Evolutionary conservation across 2,888 invertebrate species (phyloP), one percentile per base, ranked within the genome.

Genomic region (Prosopocoilus inquinatus): DNA sequence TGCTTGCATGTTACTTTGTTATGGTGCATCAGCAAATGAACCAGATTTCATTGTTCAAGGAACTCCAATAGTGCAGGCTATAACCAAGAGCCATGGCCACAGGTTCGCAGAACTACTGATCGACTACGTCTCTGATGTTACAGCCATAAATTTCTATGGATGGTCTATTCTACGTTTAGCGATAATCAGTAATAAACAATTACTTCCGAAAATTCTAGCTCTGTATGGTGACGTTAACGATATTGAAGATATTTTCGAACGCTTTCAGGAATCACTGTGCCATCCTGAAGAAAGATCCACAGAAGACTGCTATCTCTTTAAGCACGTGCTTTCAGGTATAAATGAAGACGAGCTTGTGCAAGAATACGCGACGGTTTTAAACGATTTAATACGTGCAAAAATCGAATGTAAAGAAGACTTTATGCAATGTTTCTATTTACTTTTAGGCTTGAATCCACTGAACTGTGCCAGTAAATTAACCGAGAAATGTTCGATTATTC

Each of bases 11-110:
- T 9, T 47, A 9, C 16, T 47, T 15, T 36, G 36, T 35, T 47
- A 47, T 20, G 36, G 36, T 15, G 47, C 47, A 15, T 47, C 47
- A 13, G 47, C 36, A 9, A 47, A 47, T 36, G 34, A 11, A 13
- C 11, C 47, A 9, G 13, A 13, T 8, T 34, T 34, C 9, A 15
- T 16, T 9, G 16, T n/a, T n/a, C n/a, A n/a, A 9, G 12, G 11
- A 13, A 34, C 13, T 5, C 47, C 47, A 16, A 36, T 47, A 4
- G 36, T 34, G 43, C 13, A 36, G 9, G 47, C 47, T 34, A 11
- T 47, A 28, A n/a, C n/a, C 15, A 9, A 9, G 4, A 8, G 7
- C 9, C 5, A 9, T 13, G 13, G 15, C 35, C 3, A 13, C 7
- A 36, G 36, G 13, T 36, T 47, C 32, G 3, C 13, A 9, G 34